Conservation (phyloP, 1,140 invertebrate genomes). For the Drosophila lacteicornis region DNA sequence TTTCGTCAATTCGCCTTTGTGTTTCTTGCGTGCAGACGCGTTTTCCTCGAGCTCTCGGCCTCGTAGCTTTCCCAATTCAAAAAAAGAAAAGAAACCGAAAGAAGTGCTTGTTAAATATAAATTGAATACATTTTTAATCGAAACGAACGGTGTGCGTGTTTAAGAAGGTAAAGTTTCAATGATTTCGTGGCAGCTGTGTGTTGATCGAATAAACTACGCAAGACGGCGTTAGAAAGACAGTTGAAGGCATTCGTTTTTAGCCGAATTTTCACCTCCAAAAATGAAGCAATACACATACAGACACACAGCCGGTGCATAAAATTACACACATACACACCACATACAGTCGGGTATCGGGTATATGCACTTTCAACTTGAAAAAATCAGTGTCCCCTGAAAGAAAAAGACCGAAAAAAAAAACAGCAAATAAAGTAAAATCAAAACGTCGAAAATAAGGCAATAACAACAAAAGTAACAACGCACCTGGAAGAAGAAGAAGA, state of each 20-base stretch:
- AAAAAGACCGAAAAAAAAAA: conserved; percentile 31
- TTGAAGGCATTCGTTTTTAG: conserved; percentile 5
- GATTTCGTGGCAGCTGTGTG: conserved; percentile 18
- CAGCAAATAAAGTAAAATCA: conserved; percentile 7
- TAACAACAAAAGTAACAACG: conserved; percentile 31
- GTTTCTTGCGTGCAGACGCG: conserved; percentile 75
- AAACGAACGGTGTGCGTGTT: conserved; percentile 15
- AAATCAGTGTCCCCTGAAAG: conserved; percentile 59
- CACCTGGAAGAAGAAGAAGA: conserved; percentile 55
- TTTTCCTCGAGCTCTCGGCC: conserved; percentile 45
- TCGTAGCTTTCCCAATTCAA: conserved; percentile 23
- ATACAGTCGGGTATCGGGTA: conserved; percentile 9
- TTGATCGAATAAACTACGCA: conserved; percentile 18
- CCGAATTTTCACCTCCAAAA: conserved; percentile 31
- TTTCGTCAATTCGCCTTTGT: conserved; percentile 71
- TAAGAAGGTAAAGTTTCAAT: conserved; percentile 25
- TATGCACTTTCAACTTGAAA: conserved; percentile 40
- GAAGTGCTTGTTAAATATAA: conserved; percentile 6
- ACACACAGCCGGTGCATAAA: conserved; percentile 36
- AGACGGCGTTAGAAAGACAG: background rate
- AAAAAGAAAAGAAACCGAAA: background rate
- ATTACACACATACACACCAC: conserved; percentile 4
- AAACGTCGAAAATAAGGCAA: conserved; percentile 32
- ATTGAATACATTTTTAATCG: conserved; percentile 4
- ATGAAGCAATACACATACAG: background rate